These are phyloP conservation scores for Sebastes fasciatus DNA, from an alignment of 2,113 vertebrate species.

Conservation along the genomic window DNA sequence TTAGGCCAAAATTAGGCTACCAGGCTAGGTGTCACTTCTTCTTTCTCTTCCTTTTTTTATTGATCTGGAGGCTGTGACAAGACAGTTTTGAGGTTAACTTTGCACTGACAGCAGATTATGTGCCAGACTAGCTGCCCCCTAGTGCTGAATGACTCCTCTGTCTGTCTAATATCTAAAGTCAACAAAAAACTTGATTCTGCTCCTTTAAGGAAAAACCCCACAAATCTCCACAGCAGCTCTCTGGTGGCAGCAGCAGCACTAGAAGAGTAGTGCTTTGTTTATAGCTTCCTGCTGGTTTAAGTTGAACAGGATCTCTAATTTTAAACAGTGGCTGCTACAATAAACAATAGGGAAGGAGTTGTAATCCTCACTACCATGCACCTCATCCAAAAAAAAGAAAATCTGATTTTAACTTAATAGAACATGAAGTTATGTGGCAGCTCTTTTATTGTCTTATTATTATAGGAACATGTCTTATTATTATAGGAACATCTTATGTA, in stretches of 20 bases:
- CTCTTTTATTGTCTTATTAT: neutral
- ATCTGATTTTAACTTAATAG: neutral
- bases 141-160: neutral
- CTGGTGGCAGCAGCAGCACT: neutral
- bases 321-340: constrained; percentile 30
- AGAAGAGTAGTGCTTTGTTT: constrained; percentile 52
- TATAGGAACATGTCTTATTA: neutral
- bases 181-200: constrained; percentile 2
- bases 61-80: neutral
- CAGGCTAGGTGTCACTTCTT: neutral
- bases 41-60: neutral
- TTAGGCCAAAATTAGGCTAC: no score
- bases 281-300: constrained; percentile 63
- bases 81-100: neutral
- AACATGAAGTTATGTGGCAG: neutral
- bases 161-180: neutral
- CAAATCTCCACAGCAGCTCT: constrained; percentile 21
- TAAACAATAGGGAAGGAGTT: constrained; percentile 35
- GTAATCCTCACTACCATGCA: neutral
- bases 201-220: neutral
- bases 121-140: constrained; percentile 21
- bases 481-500: neutral
- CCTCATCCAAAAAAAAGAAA: neutral
- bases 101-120: constrained; percentile 41
- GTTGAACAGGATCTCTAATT: constrained; percentile 58